Percentiles rank a stretch among this genome's conserved stretches.
phyloP scores from a whole-genome alignment of 2,797 vertebrate species.

The Aeoliscus strigatus region DNA sequence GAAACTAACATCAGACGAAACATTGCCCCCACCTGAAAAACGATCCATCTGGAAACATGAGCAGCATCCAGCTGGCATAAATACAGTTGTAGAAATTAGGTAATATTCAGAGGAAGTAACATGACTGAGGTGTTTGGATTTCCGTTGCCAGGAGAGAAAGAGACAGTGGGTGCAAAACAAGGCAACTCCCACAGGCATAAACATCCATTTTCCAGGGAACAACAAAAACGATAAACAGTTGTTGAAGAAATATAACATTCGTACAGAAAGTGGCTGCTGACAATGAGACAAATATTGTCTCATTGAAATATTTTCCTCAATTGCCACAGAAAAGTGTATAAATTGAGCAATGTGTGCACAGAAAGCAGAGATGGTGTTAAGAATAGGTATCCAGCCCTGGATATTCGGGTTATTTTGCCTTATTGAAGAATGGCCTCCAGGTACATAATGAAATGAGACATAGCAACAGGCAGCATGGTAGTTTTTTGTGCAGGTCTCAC shows the following conservation, averaged over 20 bases:
- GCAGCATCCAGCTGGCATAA: slow-evolving; percentile 25
- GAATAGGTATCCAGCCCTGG: no score
- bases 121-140: no score
- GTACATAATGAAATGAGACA: no score
- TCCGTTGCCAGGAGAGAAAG: slow-evolving; percentile 17
- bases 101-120: slow-evolving; percentile 52
- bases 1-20: slow-evolving; percentile 34
- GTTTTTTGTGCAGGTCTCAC: no score
- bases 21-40: slow-evolving; percentile 25
- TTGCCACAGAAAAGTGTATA: no score
- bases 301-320: no score
- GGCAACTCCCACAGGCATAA: slow-evolving; percentile 57
- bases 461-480: no score
- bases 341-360: no score
- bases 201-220: slow-evolving; percentile 42
- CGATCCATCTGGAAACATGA: slow-evolving; percentile 14
- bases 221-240: slow-evolving; percentile 44
- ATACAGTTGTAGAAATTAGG: slow-evolving; percentile 43
- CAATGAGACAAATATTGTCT: slow-evolving; percentile 42
- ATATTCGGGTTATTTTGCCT: no score
- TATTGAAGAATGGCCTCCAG: no score
- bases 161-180: slow-evolving; percentile 54
- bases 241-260: slow-evolving; percentile 56
- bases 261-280: slow-evolving; percentile 24
- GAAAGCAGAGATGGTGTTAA: no score